A percentile compares a stretch with the other conserved stretches of the same genome.
Evolutionary conservation across 2,113 vertebrate genomes (phyloP).

Genomic region (Thryonomys swinderianus): DNA sequence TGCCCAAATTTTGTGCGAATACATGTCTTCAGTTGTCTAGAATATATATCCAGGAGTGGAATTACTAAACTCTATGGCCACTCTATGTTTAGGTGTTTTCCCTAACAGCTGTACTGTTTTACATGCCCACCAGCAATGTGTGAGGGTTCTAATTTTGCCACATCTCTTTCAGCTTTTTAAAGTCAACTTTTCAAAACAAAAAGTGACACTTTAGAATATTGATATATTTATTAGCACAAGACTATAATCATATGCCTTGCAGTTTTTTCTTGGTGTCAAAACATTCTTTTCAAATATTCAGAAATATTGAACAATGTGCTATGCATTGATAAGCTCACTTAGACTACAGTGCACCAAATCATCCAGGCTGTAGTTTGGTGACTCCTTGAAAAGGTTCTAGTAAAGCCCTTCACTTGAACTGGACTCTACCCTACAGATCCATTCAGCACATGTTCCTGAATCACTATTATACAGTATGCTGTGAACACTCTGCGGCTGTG

Average conservation of each 20-base stretch:
- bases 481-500: not conserved
- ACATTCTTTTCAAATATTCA: conserved; percentile 60
- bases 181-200: conserved; percentile 58
- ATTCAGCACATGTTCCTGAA: not conserved
- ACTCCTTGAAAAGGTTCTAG: not conserved
- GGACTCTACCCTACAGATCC: not conserved
- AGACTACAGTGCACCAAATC: not conserved
- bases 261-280: conserved; percentile 60
- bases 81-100: conserved; percentile 16
- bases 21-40: not conserved
- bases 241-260: conserved; percentile 67
- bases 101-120: not conserved
- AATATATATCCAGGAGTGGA: not conserved
- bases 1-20: not conserved
- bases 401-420: not conserved
- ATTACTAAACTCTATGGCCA: not conserved
- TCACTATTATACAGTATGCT: not conserved
- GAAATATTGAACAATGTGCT: conserved; percentile 54
- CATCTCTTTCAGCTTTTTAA: conserved; percentile 61
- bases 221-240: conserved; percentile 66
- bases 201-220: conserved; percentile 60
- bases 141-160: conserved; percentile 12
- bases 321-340: conserved; percentile 20
- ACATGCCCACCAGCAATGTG: not conserved
- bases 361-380: not conserved